Conservation (phyloP, 2,113 vertebrate genomes). For the Eidolon helvum region DNA sequence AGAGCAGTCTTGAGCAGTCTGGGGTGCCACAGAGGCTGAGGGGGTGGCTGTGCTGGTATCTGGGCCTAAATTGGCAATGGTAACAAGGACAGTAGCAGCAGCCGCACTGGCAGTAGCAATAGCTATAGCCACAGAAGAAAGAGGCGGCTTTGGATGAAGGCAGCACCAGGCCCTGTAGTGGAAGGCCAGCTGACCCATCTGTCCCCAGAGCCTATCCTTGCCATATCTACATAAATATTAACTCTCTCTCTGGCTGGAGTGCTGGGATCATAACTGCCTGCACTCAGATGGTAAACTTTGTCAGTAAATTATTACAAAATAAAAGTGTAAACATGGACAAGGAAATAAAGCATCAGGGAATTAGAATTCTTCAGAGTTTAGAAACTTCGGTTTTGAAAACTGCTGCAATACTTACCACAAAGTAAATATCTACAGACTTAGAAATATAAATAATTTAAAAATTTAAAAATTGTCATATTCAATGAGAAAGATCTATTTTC, state of each 20-base stretch:
- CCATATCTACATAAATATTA: not conserved
- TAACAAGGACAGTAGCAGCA: not conserved
- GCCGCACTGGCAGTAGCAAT: not conserved
- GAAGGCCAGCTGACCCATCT: fast-evolving
- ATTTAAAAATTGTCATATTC: not conserved
- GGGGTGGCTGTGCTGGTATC: not conserved
- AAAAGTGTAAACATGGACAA: not conserved
- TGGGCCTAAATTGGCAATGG: not conserved
- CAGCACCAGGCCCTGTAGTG: not conserved
- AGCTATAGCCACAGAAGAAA: not conserved
- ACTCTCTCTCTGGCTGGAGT: not conserved
- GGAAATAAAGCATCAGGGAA: not conserved
- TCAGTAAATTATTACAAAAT: not conserved
- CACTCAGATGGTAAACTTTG: not conserved
- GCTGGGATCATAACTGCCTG: not conserved
- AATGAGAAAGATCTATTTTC: not conserved
- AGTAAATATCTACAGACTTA: not conserved
- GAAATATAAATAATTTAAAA: not conserved
- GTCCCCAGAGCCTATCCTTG: not conserved
- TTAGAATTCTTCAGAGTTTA: not conserved
- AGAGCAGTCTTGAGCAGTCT: fast-evolving
- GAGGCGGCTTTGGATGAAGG: not conserved
- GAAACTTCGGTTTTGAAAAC: slow-evolving; percentile 20
- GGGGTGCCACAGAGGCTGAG: not conserved
- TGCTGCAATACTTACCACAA: not conserved